Percentiles rank a stretch among this genome's conserved stretches.
Conservation (phyloP, 2,888 invertebrate genomes). For the Oithona nana region DNA sequence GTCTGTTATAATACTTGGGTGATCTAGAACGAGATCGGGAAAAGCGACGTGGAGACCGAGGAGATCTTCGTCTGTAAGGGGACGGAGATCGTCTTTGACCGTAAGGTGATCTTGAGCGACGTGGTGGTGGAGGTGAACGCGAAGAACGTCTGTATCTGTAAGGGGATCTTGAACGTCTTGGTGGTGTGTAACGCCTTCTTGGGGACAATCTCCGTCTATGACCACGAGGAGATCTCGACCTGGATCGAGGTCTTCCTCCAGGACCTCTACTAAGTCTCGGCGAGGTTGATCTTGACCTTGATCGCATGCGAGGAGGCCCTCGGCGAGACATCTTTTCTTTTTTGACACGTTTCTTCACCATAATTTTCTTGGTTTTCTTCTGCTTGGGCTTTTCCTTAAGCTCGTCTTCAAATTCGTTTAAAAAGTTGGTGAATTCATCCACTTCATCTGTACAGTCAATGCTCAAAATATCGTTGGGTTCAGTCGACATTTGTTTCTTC, state of each 20-base stretch:
- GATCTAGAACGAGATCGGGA: background rate
- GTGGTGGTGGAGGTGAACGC: background rate
- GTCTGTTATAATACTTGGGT: background rate
- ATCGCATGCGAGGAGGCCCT: background rate
- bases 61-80: background rate
- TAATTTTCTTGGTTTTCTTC: background rate
- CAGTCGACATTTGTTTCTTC: background rate
- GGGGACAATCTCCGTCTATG: background rate
- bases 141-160: background rate
- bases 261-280: too few relatives aligned
- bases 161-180: too few relatives aligned
- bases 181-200: background rate
- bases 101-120: background rate
- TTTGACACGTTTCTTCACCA: background rate
- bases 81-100: background rate
- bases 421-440: conserved; percentile 18
- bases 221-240: background rate
- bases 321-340: background rate
- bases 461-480: conserved; percentile 16
- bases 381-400: background rate
- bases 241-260: background rate
- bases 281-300: background rate
- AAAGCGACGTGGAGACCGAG: background rate
- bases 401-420: conserved; percentile 18
- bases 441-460: conserved; percentile 16